A percentile compares a stretch with the other conserved stretches of the same genome.
phyloP scores from a whole-genome alignment of 2,888 invertebrate species.

The Eupeodes latifasciatus region DNA sequence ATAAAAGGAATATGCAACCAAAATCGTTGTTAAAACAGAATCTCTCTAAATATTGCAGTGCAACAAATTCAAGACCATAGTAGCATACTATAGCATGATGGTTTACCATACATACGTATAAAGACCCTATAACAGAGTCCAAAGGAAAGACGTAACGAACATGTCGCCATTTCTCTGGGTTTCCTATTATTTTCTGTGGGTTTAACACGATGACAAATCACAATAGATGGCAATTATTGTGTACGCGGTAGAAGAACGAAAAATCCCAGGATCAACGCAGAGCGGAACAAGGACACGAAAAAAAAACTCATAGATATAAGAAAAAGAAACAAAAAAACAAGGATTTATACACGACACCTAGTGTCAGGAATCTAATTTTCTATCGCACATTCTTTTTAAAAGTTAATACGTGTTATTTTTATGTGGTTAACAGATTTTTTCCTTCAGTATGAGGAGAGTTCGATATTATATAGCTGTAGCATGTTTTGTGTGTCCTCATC shows the following conservation, averaged over 20 bases:
- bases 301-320: not conserved
- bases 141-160: constrained; percentile 39
- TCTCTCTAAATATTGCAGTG: constrained; percentile 35
- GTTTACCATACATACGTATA: constrained; percentile 2
- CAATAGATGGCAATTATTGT: constrained; percentile 75
- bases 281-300: not conserved
- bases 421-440: constrained; percentile 61
- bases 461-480: not conserved
- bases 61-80: constrained; percentile 41
- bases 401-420: constrained; percentile 75
- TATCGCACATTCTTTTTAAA: constrained; percentile 74
- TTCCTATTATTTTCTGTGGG: constrained; percentile 66
- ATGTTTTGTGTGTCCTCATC: constrained; percentile 8
- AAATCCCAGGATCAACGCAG: not conserved
- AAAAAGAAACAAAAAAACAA: constrained; percentile 1
- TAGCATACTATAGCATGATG: not conserved
- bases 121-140: not conserved
- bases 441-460: constrained; percentile 12
- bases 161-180: constrained; percentile 58
- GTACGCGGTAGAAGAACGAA: constrained; percentile 38
- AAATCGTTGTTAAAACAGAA: constrained; percentile 48
- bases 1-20: constrained; percentile 3
- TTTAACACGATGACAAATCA: constrained; percentile 73
- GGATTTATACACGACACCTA: constrained; percentile 76
- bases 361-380: constrained; percentile 76